A percentile compares a stretch with the other conserved stretches of the same genome.
Conservation (phyloP, 35 echinoderm and acorn worm genomes). For the Ophiothrix spiculata region DNA sequence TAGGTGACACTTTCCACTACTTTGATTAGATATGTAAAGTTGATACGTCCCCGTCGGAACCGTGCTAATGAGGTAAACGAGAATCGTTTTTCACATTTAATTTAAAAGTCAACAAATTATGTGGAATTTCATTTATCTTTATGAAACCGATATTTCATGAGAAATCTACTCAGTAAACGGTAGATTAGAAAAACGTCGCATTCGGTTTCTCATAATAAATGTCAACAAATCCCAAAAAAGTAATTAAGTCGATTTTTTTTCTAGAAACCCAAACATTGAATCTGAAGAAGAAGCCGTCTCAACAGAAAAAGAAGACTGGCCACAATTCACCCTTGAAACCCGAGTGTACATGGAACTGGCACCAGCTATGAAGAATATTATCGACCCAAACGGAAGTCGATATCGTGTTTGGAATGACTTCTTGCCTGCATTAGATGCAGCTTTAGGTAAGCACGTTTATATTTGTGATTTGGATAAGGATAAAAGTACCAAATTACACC, state of each 20-base stretch:
- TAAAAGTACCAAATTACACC: too few relatives aligned
- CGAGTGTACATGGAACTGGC: background rate
- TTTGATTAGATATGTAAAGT: too few relatives aligned
- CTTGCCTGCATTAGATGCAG: background rate
- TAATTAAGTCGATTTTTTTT: too few relatives aligned
- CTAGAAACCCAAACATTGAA: background rate
- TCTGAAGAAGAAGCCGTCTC: background rate
- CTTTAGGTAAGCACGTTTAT: background rate
- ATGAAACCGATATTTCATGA: too few relatives aligned
- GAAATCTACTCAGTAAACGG: too few relatives aligned
- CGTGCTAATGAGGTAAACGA: too few relatives aligned
- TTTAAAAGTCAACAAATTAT: background rate
- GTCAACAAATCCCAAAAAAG: too few relatives aligned
- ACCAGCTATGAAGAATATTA: background rate
- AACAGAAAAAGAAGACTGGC: background rate
- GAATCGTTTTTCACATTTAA: too few relatives aligned
- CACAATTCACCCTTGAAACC: background rate
- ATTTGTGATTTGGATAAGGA: background rate
- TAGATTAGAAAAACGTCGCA: too few relatives aligned
- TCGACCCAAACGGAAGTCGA: background rate
- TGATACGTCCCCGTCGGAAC: too few relatives aligned
- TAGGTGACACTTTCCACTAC: too few relatives aligned
- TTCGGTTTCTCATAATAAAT: too few relatives aligned
- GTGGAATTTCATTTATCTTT: background rate
- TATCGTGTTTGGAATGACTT: background rate